These are phyloP conservation scores for Platorchestia sp. DNA, from an alignment of 1,140 invertebrate species.

Conservation along the genomic window DNA sequence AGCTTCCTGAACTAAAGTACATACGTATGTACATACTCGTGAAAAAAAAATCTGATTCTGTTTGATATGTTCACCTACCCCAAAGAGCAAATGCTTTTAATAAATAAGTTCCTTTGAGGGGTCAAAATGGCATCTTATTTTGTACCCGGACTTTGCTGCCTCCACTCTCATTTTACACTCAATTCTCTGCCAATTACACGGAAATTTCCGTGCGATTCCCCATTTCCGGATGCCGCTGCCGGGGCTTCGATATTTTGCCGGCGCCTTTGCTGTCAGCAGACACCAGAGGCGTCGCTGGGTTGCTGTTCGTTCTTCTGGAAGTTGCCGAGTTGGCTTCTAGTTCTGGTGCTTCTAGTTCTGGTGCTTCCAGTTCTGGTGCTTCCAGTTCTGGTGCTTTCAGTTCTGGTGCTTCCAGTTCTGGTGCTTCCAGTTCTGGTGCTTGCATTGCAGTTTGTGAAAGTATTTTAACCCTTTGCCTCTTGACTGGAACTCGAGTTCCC, in stretches of 20 bases:
- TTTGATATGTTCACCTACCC: too few species aligned
- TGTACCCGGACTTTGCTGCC: background rate
- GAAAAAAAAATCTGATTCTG: too few species aligned
- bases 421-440: too few species aligned
- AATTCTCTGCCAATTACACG: constrained; percentile 48
- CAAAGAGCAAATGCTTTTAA: background rate
- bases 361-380: too few species aligned
- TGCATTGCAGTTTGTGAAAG: too few species aligned
- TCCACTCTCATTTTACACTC: constrained; percentile 43
- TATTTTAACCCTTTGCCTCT: too few species aligned
- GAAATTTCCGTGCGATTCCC: constrained; percentile 43
- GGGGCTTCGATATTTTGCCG: background rate
- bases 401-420: too few species aligned
- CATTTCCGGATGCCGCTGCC: constrained; percentile 30
- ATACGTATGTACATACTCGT: too few species aligned
- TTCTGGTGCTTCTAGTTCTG: background rate
- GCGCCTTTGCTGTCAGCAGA: background rate
- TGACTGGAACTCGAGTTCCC: too few species aligned
- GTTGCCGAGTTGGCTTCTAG: background rate
- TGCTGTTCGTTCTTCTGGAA: background rate
- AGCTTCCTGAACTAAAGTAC: too few species aligned
- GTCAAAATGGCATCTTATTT: background rate
- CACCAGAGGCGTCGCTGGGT: background rate
- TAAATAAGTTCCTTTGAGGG: background rate
- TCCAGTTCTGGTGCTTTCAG: too few species aligned